phyloP scores from a whole-genome alignment of 2,888 invertebrate genomes.

The Operophtera brumata region DNA sequence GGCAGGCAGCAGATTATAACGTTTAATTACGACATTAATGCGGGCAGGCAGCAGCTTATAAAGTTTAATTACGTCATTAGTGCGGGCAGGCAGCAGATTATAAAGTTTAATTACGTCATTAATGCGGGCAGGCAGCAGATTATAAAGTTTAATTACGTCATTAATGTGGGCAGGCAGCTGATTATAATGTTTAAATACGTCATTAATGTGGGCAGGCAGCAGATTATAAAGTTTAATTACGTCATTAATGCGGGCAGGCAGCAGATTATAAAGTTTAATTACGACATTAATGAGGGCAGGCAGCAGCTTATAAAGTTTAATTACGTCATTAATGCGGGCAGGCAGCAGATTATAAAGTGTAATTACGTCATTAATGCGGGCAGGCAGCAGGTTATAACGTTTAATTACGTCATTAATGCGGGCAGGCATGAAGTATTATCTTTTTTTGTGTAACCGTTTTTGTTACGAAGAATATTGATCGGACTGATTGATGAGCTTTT shows the following conservation, averaged over 20 bases:
- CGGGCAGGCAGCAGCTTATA: constrained; percentile 22
- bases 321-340: constrained; percentile 33
- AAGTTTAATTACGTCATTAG: constrained; percentile 43
- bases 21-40: constrained; percentile 41
- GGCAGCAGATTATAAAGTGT: constrained; percentile 35
- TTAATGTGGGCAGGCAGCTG: constrained; percentile 10
- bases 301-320: constrained; percentile 39
- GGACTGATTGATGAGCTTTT: constrained; percentile 24
- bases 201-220: constrained; percentile 16
- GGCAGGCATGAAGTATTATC: constrained; percentile 4
- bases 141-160: constrained; percentile 46
- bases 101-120: constrained; percentile 45
- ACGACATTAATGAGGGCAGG: constrained; percentile 27
- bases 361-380: constrained; percentile 37
- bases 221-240: constrained; percentile 44
- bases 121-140: constrained; percentile 4
- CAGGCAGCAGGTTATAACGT: constrained; percentile 32
- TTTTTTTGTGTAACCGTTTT: constrained; percentile 16
- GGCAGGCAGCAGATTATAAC: constrained; percentile 28
- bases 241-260: constrained; percentile 20
- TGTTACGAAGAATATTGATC: constrained; percentile 15
- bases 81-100: constrained; percentile 12
- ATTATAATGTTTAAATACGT: constrained; percentile 45
- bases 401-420: constrained; percentile 40
- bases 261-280: constrained; percentile 42